Conservation (phyloP, 2,113 vertebrate genomes). For the Lamprotornis superbus region DNA sequence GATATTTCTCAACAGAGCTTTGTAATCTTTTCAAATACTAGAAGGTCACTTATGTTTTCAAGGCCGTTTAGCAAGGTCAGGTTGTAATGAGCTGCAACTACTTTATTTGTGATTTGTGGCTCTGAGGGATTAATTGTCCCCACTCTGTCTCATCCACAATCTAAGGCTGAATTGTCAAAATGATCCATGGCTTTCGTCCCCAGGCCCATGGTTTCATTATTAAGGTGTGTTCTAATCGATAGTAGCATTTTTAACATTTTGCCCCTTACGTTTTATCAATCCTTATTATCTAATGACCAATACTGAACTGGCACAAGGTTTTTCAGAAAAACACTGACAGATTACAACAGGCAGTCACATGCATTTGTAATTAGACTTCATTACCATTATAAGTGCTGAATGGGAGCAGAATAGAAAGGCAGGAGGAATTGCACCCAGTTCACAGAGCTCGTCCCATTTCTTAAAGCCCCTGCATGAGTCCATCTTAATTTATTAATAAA, state of each 20-base stretch:
- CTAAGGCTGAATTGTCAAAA: constrained; percentile 81
- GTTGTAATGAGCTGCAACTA: constrained; percentile 81
- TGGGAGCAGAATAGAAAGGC: constrained; percentile 56
- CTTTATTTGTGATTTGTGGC: constrained; percentile 83
- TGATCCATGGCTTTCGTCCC: constrained; percentile 82
- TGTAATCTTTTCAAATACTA: constrained; percentile 78
- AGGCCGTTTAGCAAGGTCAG: constrained; percentile 86
- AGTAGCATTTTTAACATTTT: constrained; percentile 83
- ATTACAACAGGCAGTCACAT: constrained; percentile 76
- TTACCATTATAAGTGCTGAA: constrained; percentile 84
- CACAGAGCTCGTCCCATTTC: neutral
- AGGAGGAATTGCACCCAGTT: neutral
- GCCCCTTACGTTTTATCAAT: constrained; percentile 83
- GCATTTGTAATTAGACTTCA: constrained; percentile 91
- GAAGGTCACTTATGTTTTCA: constrained; percentile 83
- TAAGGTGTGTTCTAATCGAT: constrained; percentile 82
- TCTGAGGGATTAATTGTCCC: constrained; percentile 89
- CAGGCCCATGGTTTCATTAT: constrained; percentile 81
- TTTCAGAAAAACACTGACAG: constrained; percentile 74
- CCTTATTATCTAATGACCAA: constrained; percentile 87
- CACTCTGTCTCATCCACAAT: constrained; percentile 79
- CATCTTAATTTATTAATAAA: neutral
- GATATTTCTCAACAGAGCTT: constrained; percentile 60
- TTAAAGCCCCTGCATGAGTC: neutral
- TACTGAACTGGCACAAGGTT: constrained; percentile 73